Percentiles rank a stretch among this genome's conserved stretches.
These are phyloP conservation scores for Palythoa heliodiscus DNA, from an alignment of 92 coral and sea anemone species.

Conservation along the genomic window DNA sequence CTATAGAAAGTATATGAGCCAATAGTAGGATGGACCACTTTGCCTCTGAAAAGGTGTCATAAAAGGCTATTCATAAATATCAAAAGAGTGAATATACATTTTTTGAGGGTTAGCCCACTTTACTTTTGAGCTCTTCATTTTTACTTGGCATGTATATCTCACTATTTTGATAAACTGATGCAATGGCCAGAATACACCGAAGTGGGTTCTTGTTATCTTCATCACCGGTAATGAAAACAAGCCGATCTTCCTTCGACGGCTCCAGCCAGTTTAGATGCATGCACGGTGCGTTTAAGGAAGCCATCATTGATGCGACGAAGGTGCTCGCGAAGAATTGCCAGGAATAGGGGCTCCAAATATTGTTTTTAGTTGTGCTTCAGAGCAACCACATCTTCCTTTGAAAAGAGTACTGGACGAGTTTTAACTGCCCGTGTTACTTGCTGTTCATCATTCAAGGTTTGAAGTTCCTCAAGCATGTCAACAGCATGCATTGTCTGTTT, in stretches of 20 bases:
- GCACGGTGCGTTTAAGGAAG: constrained; percentile 12
- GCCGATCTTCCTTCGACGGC: constrained; percentile 44
- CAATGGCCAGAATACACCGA: constrained; percentile 30
- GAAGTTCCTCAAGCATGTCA: constrained; percentile 42
- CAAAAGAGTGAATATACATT: no score
- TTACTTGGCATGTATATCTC: not conserved
- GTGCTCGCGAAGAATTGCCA: constrained; percentile 20
- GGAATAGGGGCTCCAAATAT: constrained; percentile 6
- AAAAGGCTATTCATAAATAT: no score
- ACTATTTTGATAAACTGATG: not conserved
- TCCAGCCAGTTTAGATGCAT: constrained; percentile 37
- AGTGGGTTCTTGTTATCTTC: constrained; percentile 35
- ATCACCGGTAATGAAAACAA: constrained; percentile 19
- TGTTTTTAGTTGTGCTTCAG: constrained; percentile 46
- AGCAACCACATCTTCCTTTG: constrained; percentile 51
- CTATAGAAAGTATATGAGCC: no score
- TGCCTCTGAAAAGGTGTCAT: no score
- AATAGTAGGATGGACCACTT: no score
- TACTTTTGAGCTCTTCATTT: not conserved
- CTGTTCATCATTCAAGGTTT: constrained; percentile 31
- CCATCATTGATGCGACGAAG: constrained; percentile 18
- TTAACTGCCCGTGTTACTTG: not conserved
- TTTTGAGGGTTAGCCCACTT: no score
- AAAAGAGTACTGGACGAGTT: constrained; percentile 42
- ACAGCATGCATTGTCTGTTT: not conserved